These are phyloP conservation scores for Cyrtonyx montezumae DNA, from an alignment of 2,113 vertebrate species.

Conservation along the genomic window DNA sequence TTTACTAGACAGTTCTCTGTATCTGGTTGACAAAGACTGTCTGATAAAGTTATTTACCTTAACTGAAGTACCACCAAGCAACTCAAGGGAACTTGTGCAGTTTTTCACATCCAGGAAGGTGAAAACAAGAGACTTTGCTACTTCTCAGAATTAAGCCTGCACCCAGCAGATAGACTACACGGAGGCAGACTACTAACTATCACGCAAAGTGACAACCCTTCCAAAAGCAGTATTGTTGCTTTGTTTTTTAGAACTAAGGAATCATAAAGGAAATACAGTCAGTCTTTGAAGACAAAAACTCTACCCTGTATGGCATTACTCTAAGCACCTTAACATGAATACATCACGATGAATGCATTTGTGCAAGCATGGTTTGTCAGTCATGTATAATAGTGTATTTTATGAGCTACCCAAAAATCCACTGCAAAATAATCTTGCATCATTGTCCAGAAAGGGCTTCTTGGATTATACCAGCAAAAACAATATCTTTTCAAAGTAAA, in stretches of 20 bases:
- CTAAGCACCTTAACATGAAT: background rate
- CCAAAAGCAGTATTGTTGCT: background rate
- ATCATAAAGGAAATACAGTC: background rate
- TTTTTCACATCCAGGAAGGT: conserved; percentile 35
- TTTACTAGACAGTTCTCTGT: conserved; percentile 70
- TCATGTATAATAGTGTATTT: background rate
- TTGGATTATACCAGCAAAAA: background rate
- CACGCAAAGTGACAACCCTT: background rate
- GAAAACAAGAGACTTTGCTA: background rate
- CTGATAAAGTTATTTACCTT: conserved; percentile 54
- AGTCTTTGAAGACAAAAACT: background rate
- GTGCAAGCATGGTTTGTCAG: background rate
- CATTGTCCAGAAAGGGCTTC: background rate
- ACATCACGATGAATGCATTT: background rate
- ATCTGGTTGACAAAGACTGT: conserved; percentile 35
- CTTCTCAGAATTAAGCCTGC: conserved; percentile 11
- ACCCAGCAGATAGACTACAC: background rate
- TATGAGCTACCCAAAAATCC: background rate
- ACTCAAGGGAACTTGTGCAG: conserved; percentile 35
- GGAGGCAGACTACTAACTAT: background rate
- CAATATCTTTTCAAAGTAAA: background rate
- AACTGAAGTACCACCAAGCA: conserved; percentile 57
- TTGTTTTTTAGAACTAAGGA: background rate
- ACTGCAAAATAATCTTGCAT: background rate
- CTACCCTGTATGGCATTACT: background rate